These are phyloP conservation scores for Phthorimaea operculella DNA, from an alignment of 1,140 invertebrate genomes.

Conservation along the genomic window DNA sequence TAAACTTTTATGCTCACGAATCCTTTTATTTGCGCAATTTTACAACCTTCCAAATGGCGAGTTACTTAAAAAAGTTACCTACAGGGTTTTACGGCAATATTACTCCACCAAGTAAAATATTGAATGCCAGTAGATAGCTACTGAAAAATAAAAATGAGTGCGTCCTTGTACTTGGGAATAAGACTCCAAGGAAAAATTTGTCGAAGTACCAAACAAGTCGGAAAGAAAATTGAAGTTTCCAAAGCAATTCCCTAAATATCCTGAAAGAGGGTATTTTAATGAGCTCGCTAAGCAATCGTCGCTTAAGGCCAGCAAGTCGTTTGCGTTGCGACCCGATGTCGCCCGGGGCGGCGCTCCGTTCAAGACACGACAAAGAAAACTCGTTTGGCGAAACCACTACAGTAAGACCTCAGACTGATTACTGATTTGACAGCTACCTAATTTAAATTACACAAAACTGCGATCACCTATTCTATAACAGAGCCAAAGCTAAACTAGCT, in stretches of 20 bases:
- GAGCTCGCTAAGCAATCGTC: background rate
- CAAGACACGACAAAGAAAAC: too few species aligned
- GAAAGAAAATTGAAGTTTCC: background rate
- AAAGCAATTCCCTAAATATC: background rate
- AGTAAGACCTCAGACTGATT: too few species aligned
- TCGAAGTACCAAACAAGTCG: background rate
- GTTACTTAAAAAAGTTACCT: background rate
- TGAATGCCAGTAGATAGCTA: too few species aligned
- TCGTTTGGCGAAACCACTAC: too few species aligned
- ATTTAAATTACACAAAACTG: too few species aligned
- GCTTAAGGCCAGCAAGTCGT: background rate
- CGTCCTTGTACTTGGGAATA: too few species aligned
- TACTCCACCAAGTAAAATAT: background rate
- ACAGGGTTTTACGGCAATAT: background rate
- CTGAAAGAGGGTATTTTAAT: background rate
- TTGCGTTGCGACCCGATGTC: background rate
- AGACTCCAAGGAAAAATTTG: too few species aligned
- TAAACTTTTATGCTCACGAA: conserved; percentile 12
- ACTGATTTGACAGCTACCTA: too few species aligned
- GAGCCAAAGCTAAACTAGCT: too few species aligned
- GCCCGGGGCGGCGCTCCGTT: background rate
- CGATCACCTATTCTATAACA: too few species aligned
- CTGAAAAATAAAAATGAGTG: too few species aligned
- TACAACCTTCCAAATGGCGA: conserved; percentile 6
- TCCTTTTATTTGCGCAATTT: conserved; percentile 19